Evolutionary conservation across 2,113 vertebrate species (phyloP), one percentile per base, ranked within the genome.

Genomic region (Galeopterus variegatus): DNA sequence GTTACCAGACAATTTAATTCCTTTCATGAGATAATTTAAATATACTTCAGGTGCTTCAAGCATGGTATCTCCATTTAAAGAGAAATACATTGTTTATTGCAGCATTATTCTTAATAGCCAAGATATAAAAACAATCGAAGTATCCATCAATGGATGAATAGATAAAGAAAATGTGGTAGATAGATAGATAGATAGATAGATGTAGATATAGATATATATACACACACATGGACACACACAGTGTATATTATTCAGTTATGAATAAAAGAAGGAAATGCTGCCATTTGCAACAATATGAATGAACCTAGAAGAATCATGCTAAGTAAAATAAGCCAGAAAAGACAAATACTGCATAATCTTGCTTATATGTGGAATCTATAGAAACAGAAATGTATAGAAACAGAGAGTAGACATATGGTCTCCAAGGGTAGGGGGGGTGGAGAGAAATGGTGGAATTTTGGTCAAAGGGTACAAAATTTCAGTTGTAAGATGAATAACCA

Each of bases 381-480:
- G 15, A 36, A 28, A 33, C 58, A 17, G n/a, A 65, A 24, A 77
- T 1, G 4, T 50, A 72, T 12, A 36, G 76, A 50, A 80, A 19
- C 21, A 58, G 8, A 28, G 24, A 19, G 12, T 31, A 4, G 1
- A 24, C 50, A 36, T 15, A 5, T 67, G 8, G 2, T 65, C 73
- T 73, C n/a, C 18, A 56, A 8, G 19, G 64, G 18, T 17, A n/a
- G n/a, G 41, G 5, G 0, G 33, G 23, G 0, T n/a, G 11, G 12
- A 76, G 14, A n/a, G 1, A 36, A 14, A 41, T 69, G 2, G 7
- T 13, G 26, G 5, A 4, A 67, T 36, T 67, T 76, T 95, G 24
- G 28, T 31, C 21, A 67, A 56, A 48, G 10, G 12, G 33, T 24
- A 4, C 9, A 90, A 77, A 52, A 60, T 77, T 50, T 69, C 33